Conservation (phyloP, 2,888 invertebrate species). For the Apamea crenata region DNA sequence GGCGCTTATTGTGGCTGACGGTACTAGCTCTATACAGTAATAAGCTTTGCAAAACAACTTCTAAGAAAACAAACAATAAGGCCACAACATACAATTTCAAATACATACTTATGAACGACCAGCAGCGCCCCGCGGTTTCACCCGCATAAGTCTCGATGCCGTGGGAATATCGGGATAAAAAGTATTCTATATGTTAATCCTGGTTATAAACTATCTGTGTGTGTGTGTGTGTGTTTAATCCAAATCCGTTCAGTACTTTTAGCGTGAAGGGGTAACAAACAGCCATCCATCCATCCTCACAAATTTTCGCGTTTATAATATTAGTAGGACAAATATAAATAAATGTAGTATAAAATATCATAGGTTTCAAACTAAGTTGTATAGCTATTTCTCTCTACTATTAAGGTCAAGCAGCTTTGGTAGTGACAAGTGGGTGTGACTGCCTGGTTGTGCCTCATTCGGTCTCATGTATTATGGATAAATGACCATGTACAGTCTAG, state of each 20-base stretch:
- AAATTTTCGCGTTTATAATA: no score
- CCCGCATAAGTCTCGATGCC: no score
- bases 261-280: no score
- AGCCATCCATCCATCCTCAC: no score
- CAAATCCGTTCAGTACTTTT: no score
- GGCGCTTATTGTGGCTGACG: neutral
- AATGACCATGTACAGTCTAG: conserved; percentile 6
- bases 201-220: no score
- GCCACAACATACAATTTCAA: neutral
- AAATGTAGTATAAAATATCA: no score
- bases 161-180: no score
- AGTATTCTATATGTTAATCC: no score
- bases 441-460: conserved; percentile 13
- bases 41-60: neutral
- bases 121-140: no score
- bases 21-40: neutral
- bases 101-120: neutral
- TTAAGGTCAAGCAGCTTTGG: conserved; percentile 35
- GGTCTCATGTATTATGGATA: conserved; percentile 40
- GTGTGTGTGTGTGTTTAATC: no score
- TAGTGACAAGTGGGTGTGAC: conserved; percentile 29
- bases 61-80: neutral
- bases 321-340: no score
- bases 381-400: neutral
- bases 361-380: neutral